Percentiles rank a stretch among this genome's conserved stretches.
These are phyloP conservation scores for Acestrorhynchus altus DNA, from an alignment of 2,797 vertebrate genomes.

Conservation along the genomic window DNA sequence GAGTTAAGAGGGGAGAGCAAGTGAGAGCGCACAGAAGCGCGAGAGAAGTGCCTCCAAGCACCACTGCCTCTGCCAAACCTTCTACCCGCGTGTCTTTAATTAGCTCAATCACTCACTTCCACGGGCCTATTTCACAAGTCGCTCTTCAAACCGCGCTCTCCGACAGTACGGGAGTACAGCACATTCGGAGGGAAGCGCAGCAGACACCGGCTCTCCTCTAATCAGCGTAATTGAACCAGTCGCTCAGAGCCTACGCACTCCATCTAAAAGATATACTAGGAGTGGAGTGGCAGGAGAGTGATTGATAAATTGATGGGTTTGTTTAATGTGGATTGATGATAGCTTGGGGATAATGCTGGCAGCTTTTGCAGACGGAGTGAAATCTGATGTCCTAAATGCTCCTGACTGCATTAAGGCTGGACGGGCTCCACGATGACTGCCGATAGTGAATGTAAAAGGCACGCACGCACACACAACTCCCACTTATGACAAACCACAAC, in stretches of 20 bases:
- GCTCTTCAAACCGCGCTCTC: neutral
- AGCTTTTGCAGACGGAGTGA: conserved; percentile 58
- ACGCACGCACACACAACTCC: neutral
- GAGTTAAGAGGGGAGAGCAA: neutral
- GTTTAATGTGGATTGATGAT: conserved; percentile 57
- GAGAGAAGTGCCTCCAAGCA: conserved; percentile 14
- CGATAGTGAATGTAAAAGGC: conserved; percentile 39
- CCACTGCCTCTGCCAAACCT: conserved; percentile 1
- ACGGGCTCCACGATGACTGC: conserved; percentile 44
- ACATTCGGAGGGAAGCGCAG: conserved; percentile 23
- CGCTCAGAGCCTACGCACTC: conserved; percentile 31
- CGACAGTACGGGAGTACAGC: neutral
- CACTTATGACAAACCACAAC: conserved; percentile 34
- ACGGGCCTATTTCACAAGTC: conserved; percentile 23
- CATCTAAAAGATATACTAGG: conserved; percentile 50
- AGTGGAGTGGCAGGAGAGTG: conserved; percentile 44
- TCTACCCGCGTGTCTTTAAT: conserved; percentile 68
- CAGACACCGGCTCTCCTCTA: conserved; percentile 24
- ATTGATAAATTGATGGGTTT: conserved; percentile 60
- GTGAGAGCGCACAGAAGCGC: neutral
- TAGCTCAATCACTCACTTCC: conserved; percentile 74
- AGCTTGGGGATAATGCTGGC: conserved; percentile 47
- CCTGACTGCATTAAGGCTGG: conserved; percentile 51
- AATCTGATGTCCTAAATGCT: conserved; percentile 60
- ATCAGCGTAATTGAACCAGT: conserved; percentile 46